A percentile compares a stretch with the other conserved stretches of the same genome.
Evolutionary conservation across 2,888 invertebrate genomes (phyloP).

Genomic region (Melanostoma mellinum): DNA sequence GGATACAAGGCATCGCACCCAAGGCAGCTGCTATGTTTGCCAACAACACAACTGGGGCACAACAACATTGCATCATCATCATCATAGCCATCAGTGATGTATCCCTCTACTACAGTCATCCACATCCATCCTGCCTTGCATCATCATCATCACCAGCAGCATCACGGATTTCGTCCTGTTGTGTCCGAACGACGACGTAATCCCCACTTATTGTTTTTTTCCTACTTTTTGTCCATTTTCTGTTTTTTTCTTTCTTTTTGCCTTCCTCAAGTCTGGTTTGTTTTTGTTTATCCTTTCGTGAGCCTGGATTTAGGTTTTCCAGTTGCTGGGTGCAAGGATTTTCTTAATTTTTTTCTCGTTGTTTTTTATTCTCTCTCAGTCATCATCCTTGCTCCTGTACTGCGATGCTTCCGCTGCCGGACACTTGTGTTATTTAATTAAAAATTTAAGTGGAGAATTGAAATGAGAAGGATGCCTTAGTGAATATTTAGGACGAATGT

Average conservation of each 20-base stretch:
- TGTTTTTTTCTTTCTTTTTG: conserved; percentile 2
- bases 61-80: conserved; percentile 37
- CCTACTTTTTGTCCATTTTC: background rate
- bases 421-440: conserved; percentile 71
- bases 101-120: conserved; percentile 10
- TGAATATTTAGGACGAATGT: conserved; percentile 65
- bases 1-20: conserved; percentile 27
- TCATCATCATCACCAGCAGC: conserved; percentile 30
- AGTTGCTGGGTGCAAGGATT: conserved; percentile 51
- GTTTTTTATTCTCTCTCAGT: conserved; percentile 9
- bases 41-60: conserved; percentile 37
- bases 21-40: conserved; percentile 35
- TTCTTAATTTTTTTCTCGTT: background rate
- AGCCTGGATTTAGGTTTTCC: conserved; percentile 58
- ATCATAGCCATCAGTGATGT: conserved; percentile 3
- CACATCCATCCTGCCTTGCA: conserved; percentile 24
- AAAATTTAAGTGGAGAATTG: conserved; percentile 69
- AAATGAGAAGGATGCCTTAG: conserved; percentile 65
- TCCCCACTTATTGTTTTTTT: conserved; percentile 6
- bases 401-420: conserved; percentile 19
- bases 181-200: conserved; percentile 40
- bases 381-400: conserved; percentile 36
- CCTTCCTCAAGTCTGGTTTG: conserved; percentile 41
- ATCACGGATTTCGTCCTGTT: conserved; percentile 27
- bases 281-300: conserved; percentile 63